phyloP scores from a whole-genome alignment of 1,140 invertebrate genomes.

The Cotesia typhae region DNA sequence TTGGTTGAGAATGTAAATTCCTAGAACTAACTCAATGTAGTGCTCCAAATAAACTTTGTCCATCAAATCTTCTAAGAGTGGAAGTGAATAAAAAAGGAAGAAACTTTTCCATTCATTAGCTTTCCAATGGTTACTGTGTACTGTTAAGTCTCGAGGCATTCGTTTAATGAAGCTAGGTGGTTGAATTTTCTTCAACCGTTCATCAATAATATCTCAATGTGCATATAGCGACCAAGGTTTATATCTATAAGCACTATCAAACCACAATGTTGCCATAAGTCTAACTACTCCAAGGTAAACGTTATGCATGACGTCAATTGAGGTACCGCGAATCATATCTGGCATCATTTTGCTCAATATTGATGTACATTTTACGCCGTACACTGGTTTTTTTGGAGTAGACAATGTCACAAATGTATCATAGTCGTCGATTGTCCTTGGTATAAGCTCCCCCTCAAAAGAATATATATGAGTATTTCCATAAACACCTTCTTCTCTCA shows the following conservation, averaged over 20 bases:
- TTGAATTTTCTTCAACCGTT: conserved; percentile 22
- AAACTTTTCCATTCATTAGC: conserved; percentile 22
- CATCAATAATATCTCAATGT: conserved; percentile 19
- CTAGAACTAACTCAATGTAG: conserved; percentile 39
- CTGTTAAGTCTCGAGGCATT: conserved; percentile 29
- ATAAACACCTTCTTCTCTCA: neutral
- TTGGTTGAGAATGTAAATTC: conserved; percentile 36
- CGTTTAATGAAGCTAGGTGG: conserved; percentile 37
- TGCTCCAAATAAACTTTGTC: conserved; percentile 35
- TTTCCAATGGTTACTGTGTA: conserved; percentile 33
- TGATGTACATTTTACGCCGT: conserved; percentile 36
- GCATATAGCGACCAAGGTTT: conserved; percentile 18
- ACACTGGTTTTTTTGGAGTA: conserved; percentile 18
- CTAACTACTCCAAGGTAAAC: conserved; percentile 22
- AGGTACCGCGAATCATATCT: conserved; percentile 14
- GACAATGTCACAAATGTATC: conserved; percentile 15
- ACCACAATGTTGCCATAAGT: conserved; percentile 17
- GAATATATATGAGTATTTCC: neutral
- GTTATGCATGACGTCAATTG: conserved; percentile 23
- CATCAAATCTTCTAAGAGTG: conserved; percentile 29
- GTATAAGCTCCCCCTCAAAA: conserved; percentile 5
- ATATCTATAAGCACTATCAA: conserved; percentile 23
- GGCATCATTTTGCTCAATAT: conserved; percentile 11
- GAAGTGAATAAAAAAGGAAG: conserved; percentile 27
- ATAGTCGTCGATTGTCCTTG: conserved; percentile 32